A percentile compares a stretch with the other conserved stretches of the same genome.
Evolutionary conservation across 2,888 invertebrate genomes (phyloP).

Genomic region (Drosophila lutescens): DNA sequence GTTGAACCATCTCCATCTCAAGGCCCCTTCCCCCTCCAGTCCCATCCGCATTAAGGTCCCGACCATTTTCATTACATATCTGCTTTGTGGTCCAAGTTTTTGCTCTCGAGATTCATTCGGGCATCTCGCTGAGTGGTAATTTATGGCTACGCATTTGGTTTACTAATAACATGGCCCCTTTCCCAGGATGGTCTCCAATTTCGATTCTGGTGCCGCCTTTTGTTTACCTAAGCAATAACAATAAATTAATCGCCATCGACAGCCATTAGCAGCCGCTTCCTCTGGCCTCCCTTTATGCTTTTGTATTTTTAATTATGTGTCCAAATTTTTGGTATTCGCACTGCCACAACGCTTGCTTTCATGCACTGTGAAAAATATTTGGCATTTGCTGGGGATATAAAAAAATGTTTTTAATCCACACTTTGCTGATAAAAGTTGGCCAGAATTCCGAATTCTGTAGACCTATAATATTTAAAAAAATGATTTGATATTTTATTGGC

Average conservation of each 20-base stretch:
- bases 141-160: conserved; percentile 79
- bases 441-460: no score
- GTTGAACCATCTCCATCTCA: conserved; percentile 22
- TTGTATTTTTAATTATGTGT: conserved; percentile 80
- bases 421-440: no score
- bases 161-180: conserved; percentile 67
- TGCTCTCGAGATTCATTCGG: conserved; percentile 66
- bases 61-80: conserved; percentile 65
- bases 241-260: conserved; percentile 73
- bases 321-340: conserved; percentile 53
- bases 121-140: conserved; percentile 71
- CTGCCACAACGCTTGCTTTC: conserved; percentile 19
- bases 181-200: conserved; percentile 25
- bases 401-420: no score
- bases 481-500: no score
- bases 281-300: conserved; percentile 57
- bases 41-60: conserved; percentile 27
- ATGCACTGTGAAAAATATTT: not conserved
- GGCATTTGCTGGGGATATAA: not conserved
- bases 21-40: conserved; percentile 8
- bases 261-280: conserved; percentile 64
- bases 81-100: conserved; percentile 35
- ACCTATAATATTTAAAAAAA: no score
- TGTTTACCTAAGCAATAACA: conserved; percentile 80
- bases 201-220: conserved; percentile 61